phyloP scores from a whole-genome alignment of 2,888 invertebrate species.

The Congeria kusceri region DNA sequence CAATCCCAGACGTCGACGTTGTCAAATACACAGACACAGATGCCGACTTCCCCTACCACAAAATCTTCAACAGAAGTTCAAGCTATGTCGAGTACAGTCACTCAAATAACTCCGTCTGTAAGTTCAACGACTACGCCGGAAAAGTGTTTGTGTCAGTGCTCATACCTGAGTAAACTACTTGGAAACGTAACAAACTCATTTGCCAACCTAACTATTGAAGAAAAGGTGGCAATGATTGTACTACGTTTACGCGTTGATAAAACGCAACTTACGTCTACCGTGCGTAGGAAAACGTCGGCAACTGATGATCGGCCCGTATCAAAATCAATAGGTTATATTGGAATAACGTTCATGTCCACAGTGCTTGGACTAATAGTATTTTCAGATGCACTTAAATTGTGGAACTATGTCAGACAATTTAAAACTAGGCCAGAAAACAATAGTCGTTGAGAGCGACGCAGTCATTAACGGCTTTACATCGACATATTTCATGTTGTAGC shows the following conservation, averaged over 20 bases:
- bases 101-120: neutral
- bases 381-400: slow-evolving; percentile 13
- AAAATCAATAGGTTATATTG: slow-evolving; percentile 42
- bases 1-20: neutral
- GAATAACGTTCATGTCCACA: slow-evolving; percentile 15
- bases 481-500: no score
- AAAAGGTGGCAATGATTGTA: slow-evolving; percentile 31
- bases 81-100: neutral
- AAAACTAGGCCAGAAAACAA: no score
- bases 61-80: neutral
- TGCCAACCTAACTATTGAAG: slow-evolving; percentile 29
- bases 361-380: slow-evolving; percentile 20
- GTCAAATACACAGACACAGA: neutral
- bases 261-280: slow-evolving; percentile 24
- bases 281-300: slow-evolving; percentile 42
- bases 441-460: no score
- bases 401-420: neutral
- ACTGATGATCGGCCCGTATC: slow-evolving; percentile 25
- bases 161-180: neutral
- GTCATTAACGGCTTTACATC: no score
- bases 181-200: slow-evolving; percentile 5
- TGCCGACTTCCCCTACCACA: neutral
- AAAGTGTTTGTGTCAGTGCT: slow-evolving; percentile 19
- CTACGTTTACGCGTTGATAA: slow-evolving; percentile 25
- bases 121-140: neutral